Percentiles rank a stretch among this genome's conserved stretches.
Conservation (phyloP, 2,888 invertebrate genomes). For the Ashinkailepas kermadecensis region DNA sequence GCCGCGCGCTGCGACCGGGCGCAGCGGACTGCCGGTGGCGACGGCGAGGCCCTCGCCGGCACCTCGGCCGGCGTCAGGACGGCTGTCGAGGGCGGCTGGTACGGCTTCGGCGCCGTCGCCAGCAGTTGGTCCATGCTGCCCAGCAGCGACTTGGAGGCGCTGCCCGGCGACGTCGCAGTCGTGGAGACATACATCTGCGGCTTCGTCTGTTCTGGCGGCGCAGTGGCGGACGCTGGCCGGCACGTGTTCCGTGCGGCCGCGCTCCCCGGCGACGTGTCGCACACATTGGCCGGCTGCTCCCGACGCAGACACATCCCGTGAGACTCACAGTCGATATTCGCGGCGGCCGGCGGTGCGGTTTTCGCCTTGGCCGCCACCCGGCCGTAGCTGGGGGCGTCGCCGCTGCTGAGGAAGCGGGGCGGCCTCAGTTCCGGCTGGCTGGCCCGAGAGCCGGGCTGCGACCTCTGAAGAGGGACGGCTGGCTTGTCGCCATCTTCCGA, state of each 20-base stretch:
- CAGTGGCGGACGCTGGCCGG: not conserved
- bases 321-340: not conserved
- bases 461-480: not conserved
- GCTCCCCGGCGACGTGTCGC: not conserved
- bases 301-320: not conserved
- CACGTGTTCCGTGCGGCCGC: not conserved
- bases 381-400: not conserved
- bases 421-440: not conserved
- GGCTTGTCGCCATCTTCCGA: not conserved
- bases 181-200: not conserved
- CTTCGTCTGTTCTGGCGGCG: not conserved
- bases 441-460: not conserved
- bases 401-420: not conserved
- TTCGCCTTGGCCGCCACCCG: not conserved
- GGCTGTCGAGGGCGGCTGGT: not conserved
- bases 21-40: not conserved
- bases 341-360: not conserved
- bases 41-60: not conserved
- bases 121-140: not conserved
- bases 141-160: not conserved
- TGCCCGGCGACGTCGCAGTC: not conserved
- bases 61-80: not conserved
- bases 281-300: not conserved
- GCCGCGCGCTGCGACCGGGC: not conserved
- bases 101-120: conserved; percentile 2